Conservation (phyloP, 2,888 invertebrate species). For the Oxyteleia sp. region DNA sequence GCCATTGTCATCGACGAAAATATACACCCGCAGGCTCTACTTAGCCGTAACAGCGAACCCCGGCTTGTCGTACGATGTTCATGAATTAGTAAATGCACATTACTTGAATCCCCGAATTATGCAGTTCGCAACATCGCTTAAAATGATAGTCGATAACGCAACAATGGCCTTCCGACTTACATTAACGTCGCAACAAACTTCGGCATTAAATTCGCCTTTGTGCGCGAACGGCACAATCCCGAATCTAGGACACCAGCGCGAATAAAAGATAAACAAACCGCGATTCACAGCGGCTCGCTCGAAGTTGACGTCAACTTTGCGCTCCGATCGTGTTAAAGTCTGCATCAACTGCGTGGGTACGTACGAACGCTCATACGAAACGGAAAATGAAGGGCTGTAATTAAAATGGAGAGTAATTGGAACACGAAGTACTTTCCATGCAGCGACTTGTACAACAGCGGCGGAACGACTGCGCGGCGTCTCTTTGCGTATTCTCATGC, state of each 20-base stretch:
- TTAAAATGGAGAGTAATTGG: conserved; percentile 75
- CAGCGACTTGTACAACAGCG: conserved; percentile 37
- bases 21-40: not conserved
- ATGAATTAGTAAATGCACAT: conserved; percentile 6
- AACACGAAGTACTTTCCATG: conserved; percentile 72
- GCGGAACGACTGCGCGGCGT: conserved; percentile 28
- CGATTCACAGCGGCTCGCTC: conserved; percentile 13
- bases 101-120: conserved; percentile 7
- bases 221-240: not conserved
- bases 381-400: conserved; percentile 65
- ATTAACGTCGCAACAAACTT: conserved; percentile 1
- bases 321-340: conserved; percentile 42
- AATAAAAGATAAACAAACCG: conserved; percentile 14
- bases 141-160: conserved; percentile 15
- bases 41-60: not conserved
- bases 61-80: not conserved
- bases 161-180: conserved; percentile 10
- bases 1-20: not conserved
- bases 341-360: conserved; percentile 41
- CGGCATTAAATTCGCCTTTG: conserved; percentile 6
- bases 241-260: not conserved
- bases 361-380: conserved; percentile 25
- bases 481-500: conserved; percentile 44
- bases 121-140: conserved; percentile 6
- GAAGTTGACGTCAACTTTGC: conserved; percentile 20